Evolutionary conservation across 2,888 invertebrate species (phyloP), one percentile per base, ranked within the genome.

Genomic region (Calameuta idolon): DNA sequence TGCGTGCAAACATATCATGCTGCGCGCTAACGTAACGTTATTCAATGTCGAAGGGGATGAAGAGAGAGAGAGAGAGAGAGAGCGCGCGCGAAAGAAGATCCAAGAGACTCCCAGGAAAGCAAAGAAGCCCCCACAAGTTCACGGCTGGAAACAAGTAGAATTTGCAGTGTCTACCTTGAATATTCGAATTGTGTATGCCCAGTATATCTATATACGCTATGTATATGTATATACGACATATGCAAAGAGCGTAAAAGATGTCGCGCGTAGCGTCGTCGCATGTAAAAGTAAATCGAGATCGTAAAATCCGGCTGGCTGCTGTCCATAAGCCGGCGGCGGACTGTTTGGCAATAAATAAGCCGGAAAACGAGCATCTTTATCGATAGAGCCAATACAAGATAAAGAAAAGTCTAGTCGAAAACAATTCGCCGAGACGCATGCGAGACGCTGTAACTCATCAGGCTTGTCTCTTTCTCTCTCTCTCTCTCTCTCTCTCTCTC

Each of bases 381-480:
- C 35, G 34, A 75, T 69, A 69, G 69, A 79, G 55, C 75, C 71
- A 78, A 79, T 75, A 79, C 69, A 80, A 73, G 69, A 77, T 34
- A 76, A 74, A 82, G 81, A 80, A 76, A 76, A 79, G 84, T 86
- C 86, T 86, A 83, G 84, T 84, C 85, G 86, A 85, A 87, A 86
- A 87, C 85, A 86, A 87, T 87, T 82, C 80, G 76, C 81, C 77
- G 76, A 79, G 79, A 80, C 79, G 78, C 77, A 80, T 37, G 75
- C 34, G 79, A 74, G 77, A 80, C 81, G 79, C 82, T 77, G 81
- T 84, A 83, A 86, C 81, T 86, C 82, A 86, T 85, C 76, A 75
- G 74, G 74, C 75, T 80, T 78, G 73, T 35, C 11, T 34, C 34
- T 34, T 11, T 34, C 34, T 34, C 34, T 34, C 34, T 34, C 34